Conservation (phyloP, 2,113 vertebrate species). For the Bubalus kerabau region DNA sequence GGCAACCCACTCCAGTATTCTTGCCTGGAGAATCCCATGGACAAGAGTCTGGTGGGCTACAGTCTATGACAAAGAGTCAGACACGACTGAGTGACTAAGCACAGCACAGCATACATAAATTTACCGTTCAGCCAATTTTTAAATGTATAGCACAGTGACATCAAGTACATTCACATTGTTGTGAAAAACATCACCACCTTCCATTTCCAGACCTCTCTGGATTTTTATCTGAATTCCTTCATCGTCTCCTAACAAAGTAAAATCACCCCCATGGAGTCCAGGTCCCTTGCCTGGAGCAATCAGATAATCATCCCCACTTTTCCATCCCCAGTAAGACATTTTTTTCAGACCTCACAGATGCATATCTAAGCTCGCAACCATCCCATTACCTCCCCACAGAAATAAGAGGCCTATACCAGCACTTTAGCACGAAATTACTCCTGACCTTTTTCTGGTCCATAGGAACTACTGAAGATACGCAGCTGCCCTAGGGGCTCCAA, state of each 20-base stretch:
- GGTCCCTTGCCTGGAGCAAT: neutral
- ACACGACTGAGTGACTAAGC: neutral
- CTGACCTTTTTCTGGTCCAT: slow-evolving; percentile 77
- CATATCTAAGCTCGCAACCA: neutral
- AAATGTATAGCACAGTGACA: neutral
- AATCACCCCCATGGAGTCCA: neutral
- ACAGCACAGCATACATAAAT: neutral
- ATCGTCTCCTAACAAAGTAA: neutral
- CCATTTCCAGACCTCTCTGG: neutral
- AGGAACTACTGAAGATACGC: slow-evolving; percentile 66
- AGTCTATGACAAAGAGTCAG: neutral
- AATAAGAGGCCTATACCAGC: neutral
- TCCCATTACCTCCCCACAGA: neutral
- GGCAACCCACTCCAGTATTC: neutral
- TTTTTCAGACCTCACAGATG: neutral
- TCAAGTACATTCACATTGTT: neutral
- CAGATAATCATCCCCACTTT: neutral
- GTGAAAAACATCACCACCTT: neutral
- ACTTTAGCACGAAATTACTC: neutral
- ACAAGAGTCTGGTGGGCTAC: neutral
- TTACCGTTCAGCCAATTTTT: neutral
- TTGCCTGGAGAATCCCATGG: neutral
- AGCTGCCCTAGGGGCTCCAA: slow-evolving; percentile 63
- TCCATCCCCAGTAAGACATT: neutral
- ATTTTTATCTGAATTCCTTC: slow-evolving; percentile 1